Percentiles rank a stretch among this genome's conserved stretches.
phyloP scores from a whole-genome alignment of 2,797 vertebrate species.

The Mormyrops boulengeri region DNA sequence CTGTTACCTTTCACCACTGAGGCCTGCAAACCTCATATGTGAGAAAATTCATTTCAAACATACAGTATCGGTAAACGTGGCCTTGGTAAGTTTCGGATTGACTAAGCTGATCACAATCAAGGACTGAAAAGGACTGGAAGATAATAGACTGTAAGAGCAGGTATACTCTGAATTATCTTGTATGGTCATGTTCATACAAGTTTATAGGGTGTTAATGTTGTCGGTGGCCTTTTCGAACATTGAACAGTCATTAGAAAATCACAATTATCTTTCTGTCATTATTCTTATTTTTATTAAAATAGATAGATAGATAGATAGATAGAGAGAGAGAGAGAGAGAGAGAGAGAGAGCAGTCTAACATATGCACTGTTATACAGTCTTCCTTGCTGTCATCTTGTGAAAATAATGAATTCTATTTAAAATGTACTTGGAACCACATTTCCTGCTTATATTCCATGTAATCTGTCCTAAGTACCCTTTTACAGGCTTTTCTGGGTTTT shows the following conservation, averaged over 20 bases:
- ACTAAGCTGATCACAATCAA: neutral
- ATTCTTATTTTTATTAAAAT: neutral
- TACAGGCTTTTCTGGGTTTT: neutral
- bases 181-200: neutral
- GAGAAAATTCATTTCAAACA: neutral
- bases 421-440: neutral
- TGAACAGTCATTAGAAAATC: neutral
- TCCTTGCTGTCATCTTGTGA: neutral
- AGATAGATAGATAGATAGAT: neutral
- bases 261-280: neutral
- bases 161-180: neutral
- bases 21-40: neutral
- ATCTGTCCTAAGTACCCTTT: neutral
- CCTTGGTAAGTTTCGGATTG: neutral
- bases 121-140: neutral
- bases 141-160: neutral
- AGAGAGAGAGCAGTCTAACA: neutral
- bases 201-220: neutral
- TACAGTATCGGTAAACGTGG: neutral
- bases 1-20: neutral
- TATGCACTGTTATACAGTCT: neutral
- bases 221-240: neutral
- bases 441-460: neutral
- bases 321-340: no score
- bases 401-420: neutral